Conservation (phyloP, 1,140 invertebrate genomes). For the Heliconius nattereri region DNA sequence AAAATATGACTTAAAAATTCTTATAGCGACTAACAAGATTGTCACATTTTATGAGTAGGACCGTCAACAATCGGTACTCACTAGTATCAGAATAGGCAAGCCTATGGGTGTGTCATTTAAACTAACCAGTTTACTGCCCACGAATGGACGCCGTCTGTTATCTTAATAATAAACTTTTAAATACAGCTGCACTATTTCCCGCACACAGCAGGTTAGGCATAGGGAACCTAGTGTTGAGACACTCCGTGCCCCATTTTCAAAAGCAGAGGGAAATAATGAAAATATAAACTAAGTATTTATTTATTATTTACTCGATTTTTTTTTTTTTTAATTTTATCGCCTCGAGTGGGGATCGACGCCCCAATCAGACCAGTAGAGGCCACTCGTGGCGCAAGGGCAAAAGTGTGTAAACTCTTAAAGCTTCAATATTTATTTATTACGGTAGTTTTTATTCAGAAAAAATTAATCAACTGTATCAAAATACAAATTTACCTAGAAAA, state of each 20-base stretch:
- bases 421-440: background rate
- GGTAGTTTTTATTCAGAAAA: background rate
- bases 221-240: no score
- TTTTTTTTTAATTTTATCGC: no score
- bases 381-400: no score
- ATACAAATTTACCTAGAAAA: background rate
- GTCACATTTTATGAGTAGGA: background rate
- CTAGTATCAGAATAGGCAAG: conserved; percentile 6
- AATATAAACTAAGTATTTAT: no score
- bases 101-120: conserved; percentile 33
- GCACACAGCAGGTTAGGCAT: no score
- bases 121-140: conserved; percentile 35
- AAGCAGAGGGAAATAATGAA: no score
- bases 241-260: no score
- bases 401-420: background rate
- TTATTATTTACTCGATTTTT: no score
- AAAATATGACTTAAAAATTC: background rate
- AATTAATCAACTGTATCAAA: background rate
- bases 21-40: background rate
- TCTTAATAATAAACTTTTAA: conserved; percentile 39
- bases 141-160: conserved; percentile 24
- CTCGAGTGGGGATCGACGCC: no score
- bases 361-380: no score
- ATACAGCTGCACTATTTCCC: no score
- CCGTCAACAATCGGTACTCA: conserved; percentile 10